These are phyloP conservation scores for Neotoxoptera formosana DNA, from an alignment of 1,140 invertebrate species.

Conservation along the genomic window DNA sequence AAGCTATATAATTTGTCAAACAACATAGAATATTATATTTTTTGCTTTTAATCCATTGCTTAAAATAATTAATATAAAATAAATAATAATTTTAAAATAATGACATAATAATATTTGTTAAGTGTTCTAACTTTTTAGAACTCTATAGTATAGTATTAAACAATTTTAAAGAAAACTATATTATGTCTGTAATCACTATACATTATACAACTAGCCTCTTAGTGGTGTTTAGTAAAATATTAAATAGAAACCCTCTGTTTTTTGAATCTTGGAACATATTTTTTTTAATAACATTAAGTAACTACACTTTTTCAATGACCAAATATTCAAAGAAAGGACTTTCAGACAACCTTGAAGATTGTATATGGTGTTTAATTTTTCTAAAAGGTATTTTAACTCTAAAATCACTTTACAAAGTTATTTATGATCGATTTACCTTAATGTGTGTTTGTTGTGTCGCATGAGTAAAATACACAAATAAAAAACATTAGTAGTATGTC, in stretches of 20 bases:
- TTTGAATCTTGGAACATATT: not conserved
- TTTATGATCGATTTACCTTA: not conserved
- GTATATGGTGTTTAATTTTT: not conserved
- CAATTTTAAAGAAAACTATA: too few relatives aligned
- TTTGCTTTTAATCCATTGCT: too few relatives aligned
- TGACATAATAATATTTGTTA: not conserved
- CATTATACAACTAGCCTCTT: not conserved
- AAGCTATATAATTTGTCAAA: too few relatives aligned
- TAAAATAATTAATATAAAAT: too few relatives aligned
- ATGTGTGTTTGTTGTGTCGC: not conserved
- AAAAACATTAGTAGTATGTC: not conserved
- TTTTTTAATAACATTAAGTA: not conserved
- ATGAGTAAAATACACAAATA: not conserved
- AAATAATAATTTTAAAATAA: not conserved
- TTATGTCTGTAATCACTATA: too few relatives aligned
- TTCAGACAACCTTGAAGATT: not conserved
- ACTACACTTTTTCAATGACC: not conserved
- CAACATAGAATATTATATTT: too few relatives aligned
- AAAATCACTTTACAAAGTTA: not conserved
- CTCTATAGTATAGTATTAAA: not conserved
- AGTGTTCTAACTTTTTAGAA: not conserved
- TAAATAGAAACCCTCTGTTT: not conserved
- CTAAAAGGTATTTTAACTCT: not conserved
- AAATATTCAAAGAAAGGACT: not conserved
- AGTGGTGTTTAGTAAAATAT: not conserved